Evolutionary conservation across 2,113 vertebrate genomes (phyloP).

Genomic region (Grus americana): DNA sequence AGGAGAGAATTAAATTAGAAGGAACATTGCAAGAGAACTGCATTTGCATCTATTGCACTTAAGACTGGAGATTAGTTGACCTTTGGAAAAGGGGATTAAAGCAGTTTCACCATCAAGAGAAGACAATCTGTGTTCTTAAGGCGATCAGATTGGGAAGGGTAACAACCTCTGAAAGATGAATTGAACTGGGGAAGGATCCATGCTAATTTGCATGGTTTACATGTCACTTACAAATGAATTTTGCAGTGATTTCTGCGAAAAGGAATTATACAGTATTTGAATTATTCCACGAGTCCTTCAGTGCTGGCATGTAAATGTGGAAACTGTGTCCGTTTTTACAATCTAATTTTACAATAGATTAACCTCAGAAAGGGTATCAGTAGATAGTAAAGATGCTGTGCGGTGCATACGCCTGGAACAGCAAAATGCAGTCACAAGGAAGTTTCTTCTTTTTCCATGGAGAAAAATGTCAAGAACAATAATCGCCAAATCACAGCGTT

Average conservation of each 20-base stretch:
- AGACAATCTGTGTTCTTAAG: slow-evolving; percentile 65
- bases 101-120: slow-evolving; percentile 68
- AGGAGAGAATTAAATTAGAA: slow-evolving; percentile 76
- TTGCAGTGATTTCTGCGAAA: slow-evolving; percentile 42
- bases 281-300: slow-evolving; percentile 43
- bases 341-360: slow-evolving; percentile 79
- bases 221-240: slow-evolving; percentile 51
- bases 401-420: slow-evolving; percentile 17
- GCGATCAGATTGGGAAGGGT: slow-evolving; percentile 63
- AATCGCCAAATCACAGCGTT: slow-evolving; percentile 18
- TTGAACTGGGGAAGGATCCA: slow-evolving; percentile 47
- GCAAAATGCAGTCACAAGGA: slow-evolving; percentile 34
- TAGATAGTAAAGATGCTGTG: slow-evolving; percentile 26
- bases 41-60: slow-evolving; percentile 76
- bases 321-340: slow-evolving; percentile 68
- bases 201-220: slow-evolving; percentile 56
- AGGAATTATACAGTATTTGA: slow-evolving; percentile 29
- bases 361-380: slow-evolving; percentile 66
- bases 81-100: slow-evolving; percentile 67
- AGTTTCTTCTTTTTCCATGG: neutral
- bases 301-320: slow-evolving; percentile 48
- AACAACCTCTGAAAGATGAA: slow-evolving; percentile 62
- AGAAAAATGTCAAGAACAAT: slow-evolving; percentile 56
- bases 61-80: slow-evolving; percentile 75
- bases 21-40: slow-evolving; percentile 59